Evolutionary conservation across 2,888 invertebrate genomes (phyloP).

Genomic region (Morpho helenor): DNA sequence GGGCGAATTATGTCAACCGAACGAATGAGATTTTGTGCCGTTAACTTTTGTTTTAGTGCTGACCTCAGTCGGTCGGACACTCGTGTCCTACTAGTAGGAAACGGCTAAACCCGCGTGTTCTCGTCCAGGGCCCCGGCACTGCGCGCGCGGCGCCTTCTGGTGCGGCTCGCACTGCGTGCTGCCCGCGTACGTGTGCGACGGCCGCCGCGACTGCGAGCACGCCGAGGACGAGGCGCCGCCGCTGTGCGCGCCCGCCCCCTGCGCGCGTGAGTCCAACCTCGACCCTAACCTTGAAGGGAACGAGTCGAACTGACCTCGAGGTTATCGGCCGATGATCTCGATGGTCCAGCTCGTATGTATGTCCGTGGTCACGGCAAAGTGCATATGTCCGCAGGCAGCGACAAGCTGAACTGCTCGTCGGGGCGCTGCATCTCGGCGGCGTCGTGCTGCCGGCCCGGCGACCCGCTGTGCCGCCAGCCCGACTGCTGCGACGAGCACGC

Average conservation of each 20-base stretch:
- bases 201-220: conserved; percentile 50
- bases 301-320: no score
- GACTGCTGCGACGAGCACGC: conserved; percentile 61
- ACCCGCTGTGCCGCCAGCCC: conserved; percentile 53
- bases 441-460: conserved; percentile 68
- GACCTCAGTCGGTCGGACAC: no score
- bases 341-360: no score
- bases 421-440: conserved; percentile 76
- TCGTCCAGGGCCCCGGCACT: conserved; percentile 27
- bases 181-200: conserved; percentile 65
- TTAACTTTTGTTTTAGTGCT: no score
- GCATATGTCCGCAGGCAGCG: conserved; percentile 36
- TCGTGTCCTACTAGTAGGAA: no score
- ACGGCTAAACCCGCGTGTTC: no score
- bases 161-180: conserved; percentile 66
- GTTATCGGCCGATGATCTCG: no score
- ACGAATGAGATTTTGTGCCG: no score
- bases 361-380: no score
- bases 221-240: conserved; percentile 55
- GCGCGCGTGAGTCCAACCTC: conserved; percentile 43
- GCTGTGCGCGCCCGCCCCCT: conserved; percentile 47
- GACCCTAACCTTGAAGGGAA: no score
- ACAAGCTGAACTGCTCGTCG: conserved; percentile 71
- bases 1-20: no score
- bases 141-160: conserved; percentile 58